These are phyloP conservation scores for Semnornis frantzii DNA, from an alignment of 2,113 vertebrate genomes.

Conservation along the genomic window DNA sequence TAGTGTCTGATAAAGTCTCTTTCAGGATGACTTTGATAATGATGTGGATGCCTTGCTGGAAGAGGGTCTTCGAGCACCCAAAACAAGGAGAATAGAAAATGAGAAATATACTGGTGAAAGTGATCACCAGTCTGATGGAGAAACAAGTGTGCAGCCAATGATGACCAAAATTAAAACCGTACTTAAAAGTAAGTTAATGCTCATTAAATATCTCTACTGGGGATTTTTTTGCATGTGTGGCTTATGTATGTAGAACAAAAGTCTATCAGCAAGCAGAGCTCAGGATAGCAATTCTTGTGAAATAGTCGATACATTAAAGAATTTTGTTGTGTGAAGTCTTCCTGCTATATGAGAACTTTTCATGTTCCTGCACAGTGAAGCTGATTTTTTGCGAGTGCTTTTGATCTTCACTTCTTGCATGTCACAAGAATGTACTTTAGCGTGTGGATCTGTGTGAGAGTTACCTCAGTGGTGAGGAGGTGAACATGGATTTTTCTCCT, in stretches of 20 bases:
- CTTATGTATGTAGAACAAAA: neutral
- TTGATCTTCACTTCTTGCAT: neutral
- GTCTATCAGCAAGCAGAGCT: neutral
- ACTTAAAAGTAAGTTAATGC: conserved; percentile 91
- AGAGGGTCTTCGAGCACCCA: conserved; percentile 94
- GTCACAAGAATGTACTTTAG: neutral
- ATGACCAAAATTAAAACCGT: conserved; percentile 99
- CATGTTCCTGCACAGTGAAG: neutral
- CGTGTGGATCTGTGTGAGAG: neutral
- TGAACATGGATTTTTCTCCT: neutral
- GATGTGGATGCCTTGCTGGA: conserved; percentile 97
- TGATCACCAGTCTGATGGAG: conserved; percentile 93
- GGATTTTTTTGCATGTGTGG: neutral
- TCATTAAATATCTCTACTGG: neutral
- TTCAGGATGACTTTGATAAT: conserved; percentile 99
- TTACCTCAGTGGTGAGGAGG: neutral
- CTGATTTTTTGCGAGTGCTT: neutral
- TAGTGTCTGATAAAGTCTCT: conserved; percentile 77
- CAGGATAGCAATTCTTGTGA: neutral
- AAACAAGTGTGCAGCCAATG: conserved; percentile 96
- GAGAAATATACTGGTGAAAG: conserved; percentile 90
- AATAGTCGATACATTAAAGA: neutral
- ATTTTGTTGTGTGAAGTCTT: neutral
- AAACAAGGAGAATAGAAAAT: conserved; percentile 89
- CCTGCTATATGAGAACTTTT: neutral